Percentiles rank a stretch among this genome's conserved stretches.
phyloP scores from a whole-genome alignment of 1,140 invertebrate genomes.

The Camponotus pennsylvanicus region DNA sequence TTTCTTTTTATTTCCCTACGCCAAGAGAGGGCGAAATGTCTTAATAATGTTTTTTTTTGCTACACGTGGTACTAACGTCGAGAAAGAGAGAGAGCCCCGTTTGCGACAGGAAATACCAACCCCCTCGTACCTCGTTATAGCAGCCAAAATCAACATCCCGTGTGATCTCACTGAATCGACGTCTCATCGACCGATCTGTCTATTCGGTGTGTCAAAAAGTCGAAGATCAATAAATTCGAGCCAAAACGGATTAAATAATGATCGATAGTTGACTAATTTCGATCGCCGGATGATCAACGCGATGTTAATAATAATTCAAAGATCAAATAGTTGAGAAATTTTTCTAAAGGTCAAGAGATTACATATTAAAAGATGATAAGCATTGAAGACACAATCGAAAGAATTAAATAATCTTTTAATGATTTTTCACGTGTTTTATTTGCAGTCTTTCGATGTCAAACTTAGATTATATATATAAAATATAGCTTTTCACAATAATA shows the following conservation, averaged over 20 bases:
- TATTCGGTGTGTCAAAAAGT: conserved; percentile 12
- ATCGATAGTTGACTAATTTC: conserved; percentile 31
- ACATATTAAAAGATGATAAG: not conserved
- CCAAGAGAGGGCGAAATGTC: conserved; percentile 67
- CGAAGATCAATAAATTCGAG: not conserved
- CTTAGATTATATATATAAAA: not conserved
- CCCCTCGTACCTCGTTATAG: conserved; percentile 22
- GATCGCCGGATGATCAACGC: conserved; percentile 22
- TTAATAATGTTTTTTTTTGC: conserved; percentile 74
- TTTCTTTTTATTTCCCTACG: conserved; percentile 8
- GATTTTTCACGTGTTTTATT: not conserved
- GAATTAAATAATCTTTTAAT: not conserved
- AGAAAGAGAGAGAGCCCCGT: conserved; percentile 69
- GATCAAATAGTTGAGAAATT: conserved; percentile 14
- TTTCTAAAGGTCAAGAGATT: not conserved
- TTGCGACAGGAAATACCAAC: conserved; percentile 57
- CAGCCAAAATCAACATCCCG: conserved; percentile 26
- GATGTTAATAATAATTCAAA: conserved; percentile 5
- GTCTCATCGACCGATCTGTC: conserved; percentile 40
- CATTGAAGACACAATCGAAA: not conserved
- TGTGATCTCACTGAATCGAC: conserved; percentile 53
- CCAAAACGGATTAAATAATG: conserved; percentile 8
- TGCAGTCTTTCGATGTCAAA: not conserved
- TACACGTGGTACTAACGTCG: conserved; percentile 72
- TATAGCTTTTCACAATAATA: too few relatives aligned